Evolutionary conservation across 2,113 vertebrate genomes (phyloP).

Genomic region (Zosterops japonicus): DNA sequence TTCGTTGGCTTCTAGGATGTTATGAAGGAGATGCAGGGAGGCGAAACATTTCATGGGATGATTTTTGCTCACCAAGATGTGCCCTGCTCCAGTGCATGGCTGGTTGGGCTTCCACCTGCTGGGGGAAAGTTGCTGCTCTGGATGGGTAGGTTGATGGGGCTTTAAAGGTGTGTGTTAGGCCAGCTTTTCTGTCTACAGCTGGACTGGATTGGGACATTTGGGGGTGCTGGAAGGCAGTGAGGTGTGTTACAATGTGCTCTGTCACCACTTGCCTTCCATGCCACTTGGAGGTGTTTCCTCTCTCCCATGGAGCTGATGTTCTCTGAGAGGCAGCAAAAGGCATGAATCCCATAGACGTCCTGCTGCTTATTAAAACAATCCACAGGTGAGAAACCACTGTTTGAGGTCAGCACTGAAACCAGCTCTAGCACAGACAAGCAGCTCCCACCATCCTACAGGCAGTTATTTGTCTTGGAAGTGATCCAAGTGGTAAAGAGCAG

Average conservation of each 20-base stretch:
- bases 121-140: neutral
- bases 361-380: neutral
- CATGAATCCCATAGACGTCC: neutral
- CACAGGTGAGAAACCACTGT: neutral
- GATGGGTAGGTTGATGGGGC: neutral
- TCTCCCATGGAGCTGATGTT: neutral
- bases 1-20: neutral
- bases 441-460: neutral
- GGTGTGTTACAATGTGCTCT: neutral
- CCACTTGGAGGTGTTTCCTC: neutral
- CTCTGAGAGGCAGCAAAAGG: neutral
- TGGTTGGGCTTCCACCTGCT: neutral
- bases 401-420: neutral
- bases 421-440: neutral
- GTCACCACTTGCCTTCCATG: neutral
- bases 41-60: fast-evolving
- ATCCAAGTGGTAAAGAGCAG: neutral
- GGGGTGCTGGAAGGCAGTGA: neutral
- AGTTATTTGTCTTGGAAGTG: neutral
- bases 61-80: neutral
- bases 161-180: neutral
- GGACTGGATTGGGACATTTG: neutral
- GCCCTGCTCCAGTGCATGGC: fast-evolving
- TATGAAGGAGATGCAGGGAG: neutral
- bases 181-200: neutral